Evolutionary conservation across 1,140 invertebrate genomes (phyloP).

Genomic region (Conus ventricosus): DNA sequence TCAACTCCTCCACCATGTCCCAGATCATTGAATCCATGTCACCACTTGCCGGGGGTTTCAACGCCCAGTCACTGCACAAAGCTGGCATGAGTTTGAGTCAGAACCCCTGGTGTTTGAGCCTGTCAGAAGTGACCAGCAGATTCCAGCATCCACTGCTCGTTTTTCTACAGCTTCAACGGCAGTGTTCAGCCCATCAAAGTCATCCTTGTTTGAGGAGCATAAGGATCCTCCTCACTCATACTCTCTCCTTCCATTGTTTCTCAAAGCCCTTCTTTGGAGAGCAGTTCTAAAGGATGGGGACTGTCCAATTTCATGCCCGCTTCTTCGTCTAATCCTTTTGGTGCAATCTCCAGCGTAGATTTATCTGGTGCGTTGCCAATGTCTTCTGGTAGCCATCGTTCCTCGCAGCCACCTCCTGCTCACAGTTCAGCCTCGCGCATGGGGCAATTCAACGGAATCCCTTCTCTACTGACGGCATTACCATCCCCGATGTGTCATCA

Average conservation of each 20-base stretch:
- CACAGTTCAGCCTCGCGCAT: slow-evolving; percentile 50
- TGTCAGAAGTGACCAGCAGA: slow-evolving; percentile 31
- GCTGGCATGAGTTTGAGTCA: slow-evolving; percentile 44
- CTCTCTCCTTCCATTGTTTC: slow-evolving; percentile 31
- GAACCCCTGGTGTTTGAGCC: slow-evolving; percentile 52
- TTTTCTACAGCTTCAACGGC: slow-evolving; percentile 15
- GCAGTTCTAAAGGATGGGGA: slow-evolving; percentile 51
- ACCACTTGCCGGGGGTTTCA: slow-evolving; percentile 42
- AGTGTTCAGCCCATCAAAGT: slow-evolving; percentile 34
- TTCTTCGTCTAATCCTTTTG: slow-evolving; percentile 47
- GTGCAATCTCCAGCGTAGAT: slow-evolving; percentile 37
- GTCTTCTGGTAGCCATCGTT: slow-evolving; percentile 19
- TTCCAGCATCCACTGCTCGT: slow-evolving; percentile 8
- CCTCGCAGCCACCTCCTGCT: slow-evolving; percentile 63
- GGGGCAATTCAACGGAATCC: slow-evolving; percentile 50
- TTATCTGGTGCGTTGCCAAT: slow-evolving; percentile 32
- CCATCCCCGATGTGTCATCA: slow-evolving; percentile 25
- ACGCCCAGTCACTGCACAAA: slow-evolving; percentile 57
- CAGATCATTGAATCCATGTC: slow-evolving; percentile 55
- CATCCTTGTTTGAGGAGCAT: slow-evolving; percentile 37
- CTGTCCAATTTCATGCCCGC: slow-evolving; percentile 58
- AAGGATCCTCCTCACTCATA: slow-evolving; percentile 33
- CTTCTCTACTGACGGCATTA: slow-evolving; percentile 43
- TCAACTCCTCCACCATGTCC: slow-evolving; percentile 36
- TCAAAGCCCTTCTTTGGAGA: slow-evolving; percentile 39